phyloP scores from a whole-genome alignment of 2,888 invertebrate species.

The Thymelicus sylvestris region DNA sequence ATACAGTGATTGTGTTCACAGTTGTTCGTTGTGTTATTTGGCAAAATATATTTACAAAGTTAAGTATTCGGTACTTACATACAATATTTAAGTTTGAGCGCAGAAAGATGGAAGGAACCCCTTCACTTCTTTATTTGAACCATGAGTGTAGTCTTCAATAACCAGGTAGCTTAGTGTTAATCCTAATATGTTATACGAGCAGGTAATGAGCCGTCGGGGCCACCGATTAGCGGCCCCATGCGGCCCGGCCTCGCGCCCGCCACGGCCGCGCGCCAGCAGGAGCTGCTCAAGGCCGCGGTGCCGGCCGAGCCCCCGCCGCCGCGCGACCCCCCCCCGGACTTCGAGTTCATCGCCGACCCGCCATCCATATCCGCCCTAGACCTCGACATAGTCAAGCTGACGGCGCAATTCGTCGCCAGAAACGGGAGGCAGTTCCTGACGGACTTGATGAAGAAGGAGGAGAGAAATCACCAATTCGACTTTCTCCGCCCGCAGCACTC shows the following conservation, averaged over 20 bases:
- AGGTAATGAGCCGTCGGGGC: constrained; percentile 33
- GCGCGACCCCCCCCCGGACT: constrained; percentile 95
- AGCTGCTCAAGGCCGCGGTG: constrained; percentile 93
- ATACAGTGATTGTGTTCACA: too few species aligned
- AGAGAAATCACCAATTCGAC: constrained; percentile 99
- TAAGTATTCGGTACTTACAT: too few species aligned
- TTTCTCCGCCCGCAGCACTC: constrained; percentile 99
- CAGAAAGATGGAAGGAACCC: too few species aligned
- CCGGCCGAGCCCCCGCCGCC: constrained; percentile 95
- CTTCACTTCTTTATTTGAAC: too few species aligned
- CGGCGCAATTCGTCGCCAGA: constrained; percentile 99
- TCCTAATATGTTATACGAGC: neutral
- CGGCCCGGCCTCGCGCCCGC: constrained; percentile 88
- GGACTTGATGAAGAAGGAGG: constrained; percentile 99
- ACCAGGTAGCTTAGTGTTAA: too few species aligned
- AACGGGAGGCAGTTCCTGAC: constrained; percentile 99
- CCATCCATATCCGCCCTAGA: constrained; percentile 99
- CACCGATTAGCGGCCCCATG: constrained; percentile 48
- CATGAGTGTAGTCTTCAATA: too few species aligned
- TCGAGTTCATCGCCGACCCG: constrained; percentile 98
- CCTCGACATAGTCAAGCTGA: constrained; percentile 98
- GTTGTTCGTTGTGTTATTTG: too few species aligned
- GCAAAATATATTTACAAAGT: too few species aligned
- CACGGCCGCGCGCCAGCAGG: constrained; percentile 94
- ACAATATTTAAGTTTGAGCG: too few species aligned